These are phyloP conservation scores for Brachirus orientalis DNA, from an alignment of 2,113 vertebrate species.

Conservation along the genomic window DNA sequence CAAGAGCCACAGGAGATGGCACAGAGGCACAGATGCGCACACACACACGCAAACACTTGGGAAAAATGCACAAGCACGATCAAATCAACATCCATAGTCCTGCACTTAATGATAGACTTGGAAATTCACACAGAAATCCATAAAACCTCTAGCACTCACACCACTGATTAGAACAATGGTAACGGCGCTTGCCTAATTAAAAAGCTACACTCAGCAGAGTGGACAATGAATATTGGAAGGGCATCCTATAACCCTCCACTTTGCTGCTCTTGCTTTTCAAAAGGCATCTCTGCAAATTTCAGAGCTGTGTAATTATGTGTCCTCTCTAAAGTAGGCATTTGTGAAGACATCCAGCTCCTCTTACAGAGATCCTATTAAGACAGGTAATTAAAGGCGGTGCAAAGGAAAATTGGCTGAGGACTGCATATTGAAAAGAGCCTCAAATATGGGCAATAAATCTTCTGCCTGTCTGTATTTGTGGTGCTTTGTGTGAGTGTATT, in stretches of 20 bases:
- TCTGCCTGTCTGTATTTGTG: constrained; percentile 61
- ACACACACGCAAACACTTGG: too few relatives aligned
- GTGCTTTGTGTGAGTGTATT: constrained; percentile 62
- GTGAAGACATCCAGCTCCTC: constrained; percentile 68
- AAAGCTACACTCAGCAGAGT: constrained; percentile 60
- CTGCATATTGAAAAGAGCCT: constrained; percentile 56
- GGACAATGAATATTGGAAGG: constrained; percentile 46
- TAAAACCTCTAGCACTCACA: constrained; percentile 10
- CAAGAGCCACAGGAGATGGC: too few relatives aligned
- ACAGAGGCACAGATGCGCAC: too few relatives aligned
- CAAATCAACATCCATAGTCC: not conserved
- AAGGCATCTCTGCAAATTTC: constrained; percentile 51
- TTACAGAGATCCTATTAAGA: constrained; percentile 71
- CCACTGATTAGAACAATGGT: constrained; percentile 13
- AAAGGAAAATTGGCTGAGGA: constrained; percentile 67
- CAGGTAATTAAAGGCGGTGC: constrained; percentile 74
- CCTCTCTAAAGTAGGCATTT: constrained; percentile 67
- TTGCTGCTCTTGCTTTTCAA: constrained; percentile 17
- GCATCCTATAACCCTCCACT: not conserved
- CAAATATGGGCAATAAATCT: constrained; percentile 69
- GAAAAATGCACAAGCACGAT: too few relatives aligned
- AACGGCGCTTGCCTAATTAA: constrained; percentile 63
- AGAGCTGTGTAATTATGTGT: constrained; percentile 67
- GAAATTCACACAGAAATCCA: constrained; percentile 5
- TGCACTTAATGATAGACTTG: not conserved